Percentiles rank a stretch among this genome's conserved stretches.
Conservation (phyloP, 2,888 invertebrate genomes). For the Priocnemis perturbator region DNA sequence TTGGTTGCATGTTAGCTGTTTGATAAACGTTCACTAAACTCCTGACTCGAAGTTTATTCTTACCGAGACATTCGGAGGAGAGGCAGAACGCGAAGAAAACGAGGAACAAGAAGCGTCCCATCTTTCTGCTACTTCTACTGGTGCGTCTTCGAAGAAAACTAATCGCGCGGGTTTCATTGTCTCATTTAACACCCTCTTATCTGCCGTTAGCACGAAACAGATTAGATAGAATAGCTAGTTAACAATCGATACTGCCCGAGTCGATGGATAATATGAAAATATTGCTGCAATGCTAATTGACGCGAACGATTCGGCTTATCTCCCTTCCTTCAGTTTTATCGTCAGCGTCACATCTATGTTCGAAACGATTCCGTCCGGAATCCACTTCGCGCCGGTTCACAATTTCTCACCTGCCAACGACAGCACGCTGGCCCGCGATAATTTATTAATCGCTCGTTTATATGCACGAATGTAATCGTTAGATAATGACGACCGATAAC, state of each 20-base stretch:
- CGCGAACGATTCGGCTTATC: slow-evolving; percentile 1
- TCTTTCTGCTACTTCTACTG: slow-evolving; percentile 15
- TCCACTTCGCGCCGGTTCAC: neutral
- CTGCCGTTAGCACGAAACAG: slow-evolving; percentile 15
- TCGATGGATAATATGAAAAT: slow-evolving; percentile 6
- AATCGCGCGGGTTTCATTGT: slow-evolving; percentile 1
- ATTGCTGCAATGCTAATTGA: slow-evolving; percentile 12
- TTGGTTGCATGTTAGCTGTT: too few relatives aligned
- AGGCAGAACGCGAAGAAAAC: slow-evolving; percentile 23
- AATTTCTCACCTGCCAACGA: too few relatives aligned
- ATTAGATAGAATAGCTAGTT: slow-evolving; percentile 29
- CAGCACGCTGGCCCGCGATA: neutral
- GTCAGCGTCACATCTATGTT: neutral
- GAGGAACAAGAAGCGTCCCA: slow-evolving; percentile 15
- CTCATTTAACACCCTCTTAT: slow-evolving; percentile 22
- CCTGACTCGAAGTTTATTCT: neutral
- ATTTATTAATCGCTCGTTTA: neutral
- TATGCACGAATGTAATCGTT: slow-evolving; percentile 10
- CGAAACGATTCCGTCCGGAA: too few relatives aligned
- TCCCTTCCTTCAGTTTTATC: neutral
- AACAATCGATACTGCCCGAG: too few relatives aligned
- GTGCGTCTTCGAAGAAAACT: slow-evolving; percentile 23
- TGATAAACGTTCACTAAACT: too few relatives aligned
- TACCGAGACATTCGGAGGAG: slow-evolving; percentile 21
- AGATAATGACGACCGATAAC: slow-evolving; percentile 3